phyloP scores from a whole-genome alignment of 2,797 vertebrate species.

The Fundulus diaphanus region DNA sequence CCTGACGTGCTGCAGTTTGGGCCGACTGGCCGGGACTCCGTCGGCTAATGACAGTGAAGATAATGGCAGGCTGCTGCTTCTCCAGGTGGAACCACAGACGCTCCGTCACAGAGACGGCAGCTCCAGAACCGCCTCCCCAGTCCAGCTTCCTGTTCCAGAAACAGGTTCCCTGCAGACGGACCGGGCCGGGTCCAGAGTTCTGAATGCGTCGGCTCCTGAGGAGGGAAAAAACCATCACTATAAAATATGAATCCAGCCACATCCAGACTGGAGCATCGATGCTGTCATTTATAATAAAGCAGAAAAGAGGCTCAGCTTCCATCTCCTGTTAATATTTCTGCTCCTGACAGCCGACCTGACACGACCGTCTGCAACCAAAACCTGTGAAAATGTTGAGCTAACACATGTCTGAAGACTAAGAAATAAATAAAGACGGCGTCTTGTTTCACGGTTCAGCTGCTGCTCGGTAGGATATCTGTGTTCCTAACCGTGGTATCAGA shows the following conservation, averaged over 20 bases:
- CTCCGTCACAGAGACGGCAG: too few species aligned
- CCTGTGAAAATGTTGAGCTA: slow-evolving; percentile 35
- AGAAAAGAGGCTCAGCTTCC: neutral
- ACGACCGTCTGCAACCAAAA: slow-evolving; percentile 36
- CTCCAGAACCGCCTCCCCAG: too few species aligned
- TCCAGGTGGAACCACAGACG: slow-evolving; percentile 66
- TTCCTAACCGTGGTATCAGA: too few species aligned
- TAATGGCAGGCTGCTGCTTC: slow-evolving; percentile 51
- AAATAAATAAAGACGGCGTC: neutral
- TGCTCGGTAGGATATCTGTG: neutral
- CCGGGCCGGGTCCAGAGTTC: too few species aligned
- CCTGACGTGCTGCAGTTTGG: neutral
- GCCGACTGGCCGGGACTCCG: slow-evolving; percentile 6
- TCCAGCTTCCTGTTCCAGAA: too few species aligned
- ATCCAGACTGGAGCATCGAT: neutral
- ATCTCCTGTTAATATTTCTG: neutral
- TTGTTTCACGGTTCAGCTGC: neutral
- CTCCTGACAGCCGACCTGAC: slow-evolving; percentile 11
- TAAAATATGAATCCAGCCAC: neutral
- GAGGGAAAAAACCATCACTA: neutral
- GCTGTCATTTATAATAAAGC: neutral
- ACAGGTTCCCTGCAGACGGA: too few species aligned
- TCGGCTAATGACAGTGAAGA: slow-evolving; percentile 16
- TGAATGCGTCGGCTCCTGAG: too few species aligned
- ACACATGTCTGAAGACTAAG: slow-evolving; percentile 4